Base-by-base conservation (phyloP, 2,113 vertebrate species). In the Centropristis striata region DNA sequence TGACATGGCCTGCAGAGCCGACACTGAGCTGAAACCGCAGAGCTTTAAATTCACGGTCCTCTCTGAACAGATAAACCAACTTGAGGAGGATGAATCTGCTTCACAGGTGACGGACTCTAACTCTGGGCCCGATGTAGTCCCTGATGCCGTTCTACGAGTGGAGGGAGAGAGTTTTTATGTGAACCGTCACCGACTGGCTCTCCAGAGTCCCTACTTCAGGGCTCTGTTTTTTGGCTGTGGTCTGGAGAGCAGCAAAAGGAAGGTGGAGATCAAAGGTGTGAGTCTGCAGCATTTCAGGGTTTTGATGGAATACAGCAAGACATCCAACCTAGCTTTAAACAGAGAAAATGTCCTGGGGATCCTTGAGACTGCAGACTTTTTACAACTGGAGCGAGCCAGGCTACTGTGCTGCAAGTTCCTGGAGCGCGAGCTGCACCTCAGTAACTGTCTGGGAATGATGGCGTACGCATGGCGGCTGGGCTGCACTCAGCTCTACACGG, bases 371-470 rank as follows among this genome's bases (percentile, higher is more conserved):
- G 96, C 97, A 0, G 95, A 97, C 70, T 98, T 95, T 78, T 90
- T 98, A 3, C 96, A 95, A 64, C 82, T 97, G 18, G 95, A 96
- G 32, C 79, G 64, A 60, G 95, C 96, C 72, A 95, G 92, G 60
- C 77, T 95, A 36, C 73, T 96, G 44, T 98, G 97, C 81, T 95
- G 96, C 83, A 96, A 95, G 71, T 98, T 97, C 75, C 88, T 98
- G 72, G 95, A 96, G 81, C 86, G 97, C 32, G 95, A 97, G 86
- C 86, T 98, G 64, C 96, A 96, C 28, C 80, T 96, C 37, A 96
- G 92, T 51, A 98, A 97, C 89, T 97, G 97, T 78, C 78, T 97
- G 87, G 94, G 96, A 51, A 93, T 97, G 92, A 95, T 97, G 96
- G 88, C 80, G 10, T 97, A 96, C 13, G 93, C 96, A 0, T 95